Conservation (phyloP, 2,113 vertebrate genomes). For the Phocoena sinus region DNA sequence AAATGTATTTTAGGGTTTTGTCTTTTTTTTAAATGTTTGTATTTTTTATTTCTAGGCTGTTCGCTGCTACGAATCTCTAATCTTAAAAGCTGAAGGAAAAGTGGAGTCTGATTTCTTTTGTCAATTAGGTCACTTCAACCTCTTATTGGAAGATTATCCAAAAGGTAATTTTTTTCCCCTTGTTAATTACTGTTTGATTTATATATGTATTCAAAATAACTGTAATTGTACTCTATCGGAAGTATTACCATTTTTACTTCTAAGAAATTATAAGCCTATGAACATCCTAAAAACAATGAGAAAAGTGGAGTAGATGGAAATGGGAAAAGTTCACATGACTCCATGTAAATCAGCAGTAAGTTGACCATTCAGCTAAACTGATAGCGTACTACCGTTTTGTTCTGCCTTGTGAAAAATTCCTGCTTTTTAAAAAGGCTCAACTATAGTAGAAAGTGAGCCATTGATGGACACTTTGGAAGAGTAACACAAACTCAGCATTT, state of each 20-base stretch:
- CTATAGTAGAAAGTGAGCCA: conserved; percentile 18
- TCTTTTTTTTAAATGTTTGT: conserved; percentile 68
- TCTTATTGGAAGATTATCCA: conserved; percentile 98
- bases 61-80: conserved; percentile 95
- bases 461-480: background rate
- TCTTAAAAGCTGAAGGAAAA: conserved; percentile 99
- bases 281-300: conserved; percentile 23
- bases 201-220: background rate
- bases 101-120: conserved; percentile 98
- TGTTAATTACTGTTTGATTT: conserved; percentile 47
- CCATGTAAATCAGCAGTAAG: conserved; percentile 19
- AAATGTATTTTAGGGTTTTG: conserved; percentile 43
- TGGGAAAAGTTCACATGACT: background rate
- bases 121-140: conserved; percentile 99
- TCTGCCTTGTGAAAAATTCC: background rate
- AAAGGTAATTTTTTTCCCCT: conserved; percentile 90
- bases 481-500: background rate
- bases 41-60: conserved; percentile 87
- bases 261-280: conserved; percentile 23
- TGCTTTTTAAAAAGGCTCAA: background rate
- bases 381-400: background rate
- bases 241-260: conserved; percentile 3
- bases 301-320: background rate
- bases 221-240: background rate
- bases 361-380: conserved; percentile 4